Evolutionary conservation across 2,113 vertebrate species (phyloP), one percentile per base, ranked within the genome.

Genomic region (Galbula dea): DNA sequence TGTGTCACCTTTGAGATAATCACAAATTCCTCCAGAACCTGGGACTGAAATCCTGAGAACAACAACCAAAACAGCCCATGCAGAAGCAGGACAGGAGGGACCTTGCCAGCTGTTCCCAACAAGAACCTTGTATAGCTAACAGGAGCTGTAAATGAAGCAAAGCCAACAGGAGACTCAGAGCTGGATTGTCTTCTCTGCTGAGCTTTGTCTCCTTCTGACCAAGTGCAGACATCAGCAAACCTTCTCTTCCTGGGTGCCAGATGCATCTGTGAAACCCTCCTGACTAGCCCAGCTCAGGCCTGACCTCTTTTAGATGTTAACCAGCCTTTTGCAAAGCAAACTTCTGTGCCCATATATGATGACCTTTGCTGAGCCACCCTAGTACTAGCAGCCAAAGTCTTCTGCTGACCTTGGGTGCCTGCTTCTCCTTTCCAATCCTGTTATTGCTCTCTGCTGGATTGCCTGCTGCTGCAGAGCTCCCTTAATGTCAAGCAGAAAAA

Each of bases 141-240:
- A 58, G 84, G 37, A 17, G 5, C 71, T 2, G 43, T 16, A 83
- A 91, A 80, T 87, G 91, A 96, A 84, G 72, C 24, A 94, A 92
- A 96, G 62, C 81, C 90, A 92, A 92, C 27, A 8, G 48, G 91
- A 94, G 91, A 94, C 51, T 48, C 91, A 85, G 81, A 96, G 89
- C 91, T 92, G 93, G 84, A 51, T 2, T 85, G 63, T 34, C 43
- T 4, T 62, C 76, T 75, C 45, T 76, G 71, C 83, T 89, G 90
- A 85, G 89, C 27, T 84, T 62, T 81, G 48, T 6, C n/a, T 90
- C 58, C 71, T 74, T 24, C 68, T 55, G 75, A 86, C 14, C 77
- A 46, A 63, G 37, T 15, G 51, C 89, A 91, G 58, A n/a, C 41
- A 80, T 69, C 91, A 94, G 81, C 94, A 82, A 18, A 54, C 19